phyloP scores from a whole-genome alignment of 2,113 vertebrate species.

The Taxidea taxus region DNA sequence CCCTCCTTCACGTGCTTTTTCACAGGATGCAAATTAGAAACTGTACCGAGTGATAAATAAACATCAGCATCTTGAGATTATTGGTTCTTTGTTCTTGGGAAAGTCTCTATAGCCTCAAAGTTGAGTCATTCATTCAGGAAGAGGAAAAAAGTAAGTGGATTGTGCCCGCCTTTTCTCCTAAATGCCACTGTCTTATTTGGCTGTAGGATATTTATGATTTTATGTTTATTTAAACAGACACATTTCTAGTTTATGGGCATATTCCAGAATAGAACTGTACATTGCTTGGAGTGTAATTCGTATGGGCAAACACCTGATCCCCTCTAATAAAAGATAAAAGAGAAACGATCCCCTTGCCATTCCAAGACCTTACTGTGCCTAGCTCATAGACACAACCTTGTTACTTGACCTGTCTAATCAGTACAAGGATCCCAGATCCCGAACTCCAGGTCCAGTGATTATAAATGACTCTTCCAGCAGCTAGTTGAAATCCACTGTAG shows the following conservation, averaged over 20 bases:
- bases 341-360: slow-evolving; percentile 58
- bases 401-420: slow-evolving; percentile 27
- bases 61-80: neutral
- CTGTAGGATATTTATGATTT: slow-evolving; percentile 82
- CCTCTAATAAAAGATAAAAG: slow-evolving; percentile 84
- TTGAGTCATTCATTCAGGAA: slow-evolving; percentile 66
- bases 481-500: neutral
- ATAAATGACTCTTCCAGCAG: neutral
- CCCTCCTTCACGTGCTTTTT: neutral
- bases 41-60: neutral
- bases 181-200: slow-evolving; percentile 81
- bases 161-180: slow-evolving; percentile 62
- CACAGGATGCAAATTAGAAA: neutral
- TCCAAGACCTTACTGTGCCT: slow-evolving; percentile 44
- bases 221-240: slow-evolving; percentile 90
- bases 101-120: slow-evolving; percentile 57
- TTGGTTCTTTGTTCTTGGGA: slow-evolving; percentile 64
- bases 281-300: slow-evolving; percentile 81
- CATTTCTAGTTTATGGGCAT: slow-evolving; percentile 83
- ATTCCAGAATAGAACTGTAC: slow-evolving; percentile 72
- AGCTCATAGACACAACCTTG: slow-evolving; percentile 23
- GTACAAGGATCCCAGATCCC: neutral
- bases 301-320: slow-evolving; percentile 89
- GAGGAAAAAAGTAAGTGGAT: slow-evolving; percentile 44
- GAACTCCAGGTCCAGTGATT: neutral